These are phyloP conservation scores for Propsilocerus akamusi DNA, from an alignment of 1,140 invertebrate genomes.

Conservation along the genomic window DNA sequence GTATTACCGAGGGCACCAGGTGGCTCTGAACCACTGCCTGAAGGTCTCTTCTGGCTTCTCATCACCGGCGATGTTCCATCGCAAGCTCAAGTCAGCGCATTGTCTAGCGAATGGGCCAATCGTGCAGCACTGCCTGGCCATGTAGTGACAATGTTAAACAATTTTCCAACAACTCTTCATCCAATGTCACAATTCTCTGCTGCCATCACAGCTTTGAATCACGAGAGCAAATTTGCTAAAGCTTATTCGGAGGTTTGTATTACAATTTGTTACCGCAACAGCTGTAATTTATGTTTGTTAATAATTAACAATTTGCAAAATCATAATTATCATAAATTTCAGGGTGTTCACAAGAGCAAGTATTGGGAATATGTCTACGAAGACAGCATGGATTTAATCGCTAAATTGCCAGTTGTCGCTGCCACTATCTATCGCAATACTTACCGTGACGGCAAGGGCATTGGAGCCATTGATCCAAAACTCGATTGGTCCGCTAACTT, in stretches of 20 bases:
- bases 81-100: constrained; percentile 56
- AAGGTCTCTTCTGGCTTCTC: constrained; percentile 91
- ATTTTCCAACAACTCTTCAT: constrained; percentile 83
- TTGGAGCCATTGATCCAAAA: constrained; percentile 70
- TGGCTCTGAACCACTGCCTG: constrained; percentile 78
- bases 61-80: constrained; percentile 83
- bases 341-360: constrained; percentile 22
- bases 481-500: constrained; percentile 95
- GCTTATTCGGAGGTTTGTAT: constrained; percentile 51
- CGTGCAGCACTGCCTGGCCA: constrained; percentile 64
- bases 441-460: constrained; percentile 68
- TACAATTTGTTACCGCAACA: not conserved
- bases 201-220: constrained; percentile 81
- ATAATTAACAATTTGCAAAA: too few species aligned
- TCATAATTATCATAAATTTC: too few species aligned
- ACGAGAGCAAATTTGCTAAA: constrained; percentile 84
- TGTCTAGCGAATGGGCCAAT: constrained; percentile 84
- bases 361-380: constrained; percentile 67
- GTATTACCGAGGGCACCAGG: constrained; percentile 69
- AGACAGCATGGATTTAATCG: constrained; percentile 91
- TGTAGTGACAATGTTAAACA: constrained; percentile 87
- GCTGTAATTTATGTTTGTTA: not conserved
- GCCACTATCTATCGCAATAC: constrained; percentile 88
- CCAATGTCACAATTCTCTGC: constrained; percentile 93
- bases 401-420: constrained; percentile 85